A percentile compares a stretch with the other conserved stretches of the same genome.
phyloP scores from a whole-genome alignment of 2,888 invertebrate species.

The Microctonus aethiopoides region DNA sequence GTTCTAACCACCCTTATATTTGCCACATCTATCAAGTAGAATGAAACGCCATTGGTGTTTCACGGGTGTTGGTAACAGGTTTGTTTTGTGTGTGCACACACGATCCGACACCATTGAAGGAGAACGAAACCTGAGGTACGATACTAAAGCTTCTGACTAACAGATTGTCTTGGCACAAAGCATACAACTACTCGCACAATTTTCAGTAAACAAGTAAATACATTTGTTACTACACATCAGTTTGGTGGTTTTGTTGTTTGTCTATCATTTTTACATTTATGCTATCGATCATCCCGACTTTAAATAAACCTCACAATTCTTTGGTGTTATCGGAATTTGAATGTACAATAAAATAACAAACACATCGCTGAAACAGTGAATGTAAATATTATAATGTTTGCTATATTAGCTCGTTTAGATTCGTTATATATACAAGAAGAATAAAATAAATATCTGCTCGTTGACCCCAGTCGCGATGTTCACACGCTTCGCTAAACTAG shows the following conservation, averaged over 20 bases:
- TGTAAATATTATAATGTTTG: background rate
- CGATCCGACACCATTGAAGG: conserved; percentile 16
- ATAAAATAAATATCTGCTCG: conserved; percentile 13
- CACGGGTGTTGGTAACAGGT: conserved; percentile 13
- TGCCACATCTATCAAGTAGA: conserved; percentile 53
- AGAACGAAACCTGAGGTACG: conserved; percentile 23
- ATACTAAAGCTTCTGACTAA: conserved; percentile 28
- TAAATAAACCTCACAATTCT: too few relatives aligned
- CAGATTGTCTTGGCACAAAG: conserved; percentile 38
- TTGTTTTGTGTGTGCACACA: background rate
- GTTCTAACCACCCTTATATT: conserved; percentile 38
- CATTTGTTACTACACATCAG: background rate
- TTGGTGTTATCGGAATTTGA: too few relatives aligned
- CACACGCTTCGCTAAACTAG: conserved; percentile 39
- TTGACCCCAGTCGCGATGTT: conserved; percentile 33
- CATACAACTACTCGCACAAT: conserved; percentile 10
- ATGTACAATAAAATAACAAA: too few relatives aligned
- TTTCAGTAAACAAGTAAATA: conserved; percentile 10
- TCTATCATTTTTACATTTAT: background rate
- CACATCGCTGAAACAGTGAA: background rate
- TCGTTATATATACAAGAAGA: background rate
- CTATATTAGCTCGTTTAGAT: background rate
- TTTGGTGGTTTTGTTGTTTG: background rate
- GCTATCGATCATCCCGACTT: background rate
- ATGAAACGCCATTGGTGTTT: conserved; percentile 45